Percentiles rank a stretch among this genome's conserved stretches.
Evolutionary conservation across 2,797 vertebrate species (phyloP).

Genomic region (Fratercula arctica): DNA sequence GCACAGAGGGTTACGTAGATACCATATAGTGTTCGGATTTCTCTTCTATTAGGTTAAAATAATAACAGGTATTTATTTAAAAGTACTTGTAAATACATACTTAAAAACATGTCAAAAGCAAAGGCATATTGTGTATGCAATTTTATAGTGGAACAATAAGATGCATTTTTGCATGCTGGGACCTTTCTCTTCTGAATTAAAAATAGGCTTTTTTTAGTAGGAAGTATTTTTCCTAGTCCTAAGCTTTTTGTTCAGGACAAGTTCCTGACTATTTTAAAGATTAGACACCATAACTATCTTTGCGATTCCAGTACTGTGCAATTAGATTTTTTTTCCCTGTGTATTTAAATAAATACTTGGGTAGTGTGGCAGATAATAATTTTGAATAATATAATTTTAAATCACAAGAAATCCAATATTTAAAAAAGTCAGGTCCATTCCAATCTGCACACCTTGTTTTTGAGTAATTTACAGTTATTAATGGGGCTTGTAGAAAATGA

Average conservation of each 20-base stretch:
- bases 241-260: background rate
- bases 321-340: background rate
- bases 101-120: background rate
- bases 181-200: background rate
- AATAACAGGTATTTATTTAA: background rate
- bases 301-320: background rate
- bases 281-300: background rate
- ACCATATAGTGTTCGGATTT: background rate
- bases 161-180: background rate
- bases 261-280: background rate
- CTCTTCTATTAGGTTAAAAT: background rate
- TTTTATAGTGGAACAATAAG: background rate
- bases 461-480: background rate
- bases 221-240: background rate
- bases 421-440: fast-evolving
- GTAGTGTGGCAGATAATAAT: background rate
- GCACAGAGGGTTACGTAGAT: background rate
- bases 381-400: background rate
- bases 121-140: background rate
- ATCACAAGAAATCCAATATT: background rate
- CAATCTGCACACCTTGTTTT: background rate
- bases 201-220: background rate
- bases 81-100: background rate
- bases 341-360: background rate
- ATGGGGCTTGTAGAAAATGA: background rate